phyloP scores from a whole-genome alignment of 2,113 vertebrate species.

The Rhinopomastus cyanomelas region DNA sequence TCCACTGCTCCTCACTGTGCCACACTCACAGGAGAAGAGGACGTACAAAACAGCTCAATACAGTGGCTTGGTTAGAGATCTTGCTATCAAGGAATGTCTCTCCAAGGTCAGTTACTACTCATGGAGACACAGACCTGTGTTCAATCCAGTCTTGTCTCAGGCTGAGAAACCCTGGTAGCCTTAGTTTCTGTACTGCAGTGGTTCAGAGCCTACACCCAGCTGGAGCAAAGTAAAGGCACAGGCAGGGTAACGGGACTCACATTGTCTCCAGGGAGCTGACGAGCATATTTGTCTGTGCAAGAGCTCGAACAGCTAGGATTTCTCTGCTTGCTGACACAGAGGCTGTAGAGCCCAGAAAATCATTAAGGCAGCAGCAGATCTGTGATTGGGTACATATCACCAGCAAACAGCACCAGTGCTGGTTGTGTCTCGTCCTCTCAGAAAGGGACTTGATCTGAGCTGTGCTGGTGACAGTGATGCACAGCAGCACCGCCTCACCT shows the following conservation, averaged over 20 bases:
- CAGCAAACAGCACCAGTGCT: background rate
- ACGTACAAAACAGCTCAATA: background rate
- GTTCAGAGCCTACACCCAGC: background rate
- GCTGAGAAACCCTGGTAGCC: background rate
- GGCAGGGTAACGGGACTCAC: accelerated
- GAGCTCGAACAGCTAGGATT: background rate
- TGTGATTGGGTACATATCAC: background rate
- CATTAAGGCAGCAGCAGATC: background rate
- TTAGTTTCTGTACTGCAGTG: background rate
- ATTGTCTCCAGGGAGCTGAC: background rate
- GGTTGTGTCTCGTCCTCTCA: background rate
- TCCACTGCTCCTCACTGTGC: background rate
- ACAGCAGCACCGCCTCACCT: background rate
- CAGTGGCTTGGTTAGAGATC: background rate
- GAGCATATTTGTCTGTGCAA: accelerated
- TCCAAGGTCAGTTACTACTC: background rate
- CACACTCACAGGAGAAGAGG: background rate
- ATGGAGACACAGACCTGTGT: background rate
- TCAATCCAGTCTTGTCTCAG: background rate
- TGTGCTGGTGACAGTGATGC: accelerated
- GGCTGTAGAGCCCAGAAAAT: background rate
- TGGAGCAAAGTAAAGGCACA: background rate
- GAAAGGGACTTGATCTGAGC: background rate
- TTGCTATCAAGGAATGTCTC: background rate
- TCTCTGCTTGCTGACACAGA: background rate